Evolutionary conservation across 2,797 vertebrate species (phyloP).

Genomic region (Rhabdomys pumilio): DNA sequence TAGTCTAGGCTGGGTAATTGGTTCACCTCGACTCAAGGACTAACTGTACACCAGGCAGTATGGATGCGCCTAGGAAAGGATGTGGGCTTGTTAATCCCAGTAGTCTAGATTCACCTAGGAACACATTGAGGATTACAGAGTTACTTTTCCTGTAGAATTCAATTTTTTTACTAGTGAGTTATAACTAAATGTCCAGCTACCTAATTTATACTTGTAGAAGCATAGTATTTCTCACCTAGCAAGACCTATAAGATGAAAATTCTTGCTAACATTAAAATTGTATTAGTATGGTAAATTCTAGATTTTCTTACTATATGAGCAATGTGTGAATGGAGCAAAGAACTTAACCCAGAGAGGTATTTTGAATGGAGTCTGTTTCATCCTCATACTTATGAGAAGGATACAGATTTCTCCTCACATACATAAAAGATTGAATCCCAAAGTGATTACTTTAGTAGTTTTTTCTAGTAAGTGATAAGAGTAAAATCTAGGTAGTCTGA

Average conservation of each 20-base stretch:
- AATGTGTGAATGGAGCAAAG: neutral
- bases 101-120: neutral
- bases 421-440: neutral
- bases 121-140: conserved; percentile 8
- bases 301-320: neutral
- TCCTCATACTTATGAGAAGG: neutral
- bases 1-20: neutral
- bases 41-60: neutral
- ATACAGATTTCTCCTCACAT: neutral
- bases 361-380: neutral
- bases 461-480: neutral
- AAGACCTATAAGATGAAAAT: neutral
- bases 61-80: neutral
- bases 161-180: neutral
- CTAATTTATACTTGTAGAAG: neutral
- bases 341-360: neutral
- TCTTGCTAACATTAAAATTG: neutral
- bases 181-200: neutral
- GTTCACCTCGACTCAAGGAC: conserved; percentile 13
- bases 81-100: neutral
- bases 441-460: conserved; percentile 4
- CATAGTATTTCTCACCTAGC: neutral
- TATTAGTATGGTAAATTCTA: neutral
- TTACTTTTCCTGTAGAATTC: conserved; percentile 25
- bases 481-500: neutral